Evolutionary conservation across 1,140 invertebrate genomes (phyloP).

Genomic region (Eurosta solidaginis): DNA sequence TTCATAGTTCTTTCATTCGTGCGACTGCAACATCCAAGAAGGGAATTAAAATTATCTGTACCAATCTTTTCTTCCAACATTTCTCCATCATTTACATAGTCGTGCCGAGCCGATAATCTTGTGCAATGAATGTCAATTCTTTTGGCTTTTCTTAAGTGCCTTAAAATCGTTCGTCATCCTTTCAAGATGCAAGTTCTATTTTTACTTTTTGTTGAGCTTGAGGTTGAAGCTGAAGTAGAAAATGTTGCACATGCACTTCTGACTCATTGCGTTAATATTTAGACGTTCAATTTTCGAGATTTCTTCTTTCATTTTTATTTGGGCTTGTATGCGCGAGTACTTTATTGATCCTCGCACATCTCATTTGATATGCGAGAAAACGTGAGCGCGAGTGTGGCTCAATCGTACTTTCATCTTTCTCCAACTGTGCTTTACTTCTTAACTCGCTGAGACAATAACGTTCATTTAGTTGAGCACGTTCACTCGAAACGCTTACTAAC

Average conservation of each 20-base stretch:
- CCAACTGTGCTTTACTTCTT: not conserved
- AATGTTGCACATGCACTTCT: not conserved
- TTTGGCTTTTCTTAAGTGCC: not conserved
- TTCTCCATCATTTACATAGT: not conserved
- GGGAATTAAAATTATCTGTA: not conserved
- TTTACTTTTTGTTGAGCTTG: not conserved
- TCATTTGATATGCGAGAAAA: not conserved
- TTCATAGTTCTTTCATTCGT: not conserved
- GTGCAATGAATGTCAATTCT: not conserved
- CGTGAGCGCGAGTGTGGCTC: not conserved
- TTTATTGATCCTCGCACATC: not conserved
- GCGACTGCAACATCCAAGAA: not conserved
- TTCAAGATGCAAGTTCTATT: not conserved
- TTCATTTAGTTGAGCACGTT: slow-evolving; percentile 1
- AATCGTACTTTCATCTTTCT: slow-evolving; percentile 13
- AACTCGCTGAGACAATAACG: not conserved
- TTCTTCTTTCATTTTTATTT: not conserved
- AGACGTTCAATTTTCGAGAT: not conserved
- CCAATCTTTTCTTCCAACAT: not conserved
- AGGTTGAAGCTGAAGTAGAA: not conserved
- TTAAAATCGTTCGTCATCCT: not conserved
- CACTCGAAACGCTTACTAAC: not conserved
- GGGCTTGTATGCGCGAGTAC: not conserved
- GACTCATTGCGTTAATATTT: slow-evolving; percentile 5
- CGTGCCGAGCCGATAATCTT: not conserved